These are phyloP conservation scores for Drosophila hamatofila DNA, from an alignment of 2,888 invertebrate genomes.

Conservation along the genomic window DNA sequence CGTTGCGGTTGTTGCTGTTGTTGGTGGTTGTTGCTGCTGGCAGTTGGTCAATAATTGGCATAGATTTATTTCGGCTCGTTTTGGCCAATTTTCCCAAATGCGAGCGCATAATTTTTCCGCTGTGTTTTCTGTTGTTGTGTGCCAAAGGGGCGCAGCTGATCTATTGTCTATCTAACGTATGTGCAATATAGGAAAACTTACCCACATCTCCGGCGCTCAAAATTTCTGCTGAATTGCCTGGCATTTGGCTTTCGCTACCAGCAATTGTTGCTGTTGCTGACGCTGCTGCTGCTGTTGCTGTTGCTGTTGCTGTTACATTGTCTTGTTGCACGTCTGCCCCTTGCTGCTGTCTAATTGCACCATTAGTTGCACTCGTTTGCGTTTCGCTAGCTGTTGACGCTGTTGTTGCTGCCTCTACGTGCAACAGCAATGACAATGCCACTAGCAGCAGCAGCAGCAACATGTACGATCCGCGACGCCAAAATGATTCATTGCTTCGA, in stretches of 20 bases:
- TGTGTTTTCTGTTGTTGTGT: background rate
- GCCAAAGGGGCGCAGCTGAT: constrained; percentile 49
- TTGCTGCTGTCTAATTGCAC: constrained; percentile 78
- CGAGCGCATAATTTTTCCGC: constrained; percentile 36
- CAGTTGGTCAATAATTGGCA: constrained; percentile 82
- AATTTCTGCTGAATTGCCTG: constrained; percentile 74
- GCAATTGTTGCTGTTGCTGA: constrained; percentile 46
- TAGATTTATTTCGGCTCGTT: constrained; percentile 79
- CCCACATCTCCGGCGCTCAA: constrained; percentile 74
- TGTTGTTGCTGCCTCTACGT: constrained; percentile 39
- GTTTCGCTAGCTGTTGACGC: constrained; percentile 57
- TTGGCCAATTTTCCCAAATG: constrained; percentile 54
- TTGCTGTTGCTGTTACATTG: constrained; percentile 53
- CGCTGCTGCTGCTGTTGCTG: constrained; percentile 33
- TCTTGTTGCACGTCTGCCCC: constrained; percentile 70
- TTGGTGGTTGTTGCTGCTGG: constrained; percentile 41
- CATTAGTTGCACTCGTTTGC: constrained; percentile 78
- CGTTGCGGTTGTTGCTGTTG: constrained; percentile 56
- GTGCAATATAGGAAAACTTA: constrained; percentile 56
- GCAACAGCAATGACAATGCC: constrained; percentile 59
- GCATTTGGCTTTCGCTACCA: constrained; percentile 62
- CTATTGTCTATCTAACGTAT: constrained; percentile 13
- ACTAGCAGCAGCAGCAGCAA: constrained; percentile 48
- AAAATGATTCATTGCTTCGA: constrained; percentile 83
- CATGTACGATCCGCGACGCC: constrained; percentile 69